Evolutionary conservation across 1,140 invertebrate species (phyloP).

Genomic region (Calliphora vicina): DNA sequence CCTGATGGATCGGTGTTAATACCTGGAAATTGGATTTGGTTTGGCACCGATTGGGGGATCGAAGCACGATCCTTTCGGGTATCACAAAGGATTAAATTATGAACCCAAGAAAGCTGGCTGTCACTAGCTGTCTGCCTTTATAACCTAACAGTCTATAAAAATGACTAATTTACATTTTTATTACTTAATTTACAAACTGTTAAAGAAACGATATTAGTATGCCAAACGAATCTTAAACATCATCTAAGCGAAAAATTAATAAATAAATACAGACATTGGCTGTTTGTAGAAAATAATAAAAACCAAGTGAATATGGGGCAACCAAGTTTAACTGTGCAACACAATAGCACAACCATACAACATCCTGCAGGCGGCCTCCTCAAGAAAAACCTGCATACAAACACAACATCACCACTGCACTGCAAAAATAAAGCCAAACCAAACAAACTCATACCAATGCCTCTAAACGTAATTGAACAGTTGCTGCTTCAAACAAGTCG

Average conservation of each 20-base stretch:
- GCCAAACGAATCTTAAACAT: not conserved
- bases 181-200: not conserved
- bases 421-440: not conserved
- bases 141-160: not conserved
- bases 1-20: no score
- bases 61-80: no score
- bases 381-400: not conserved
- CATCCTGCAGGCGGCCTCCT: not conserved
- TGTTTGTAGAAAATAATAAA: not conserved
- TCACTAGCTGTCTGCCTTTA: no score
- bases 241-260: not conserved
- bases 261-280: conserved; percentile 1
- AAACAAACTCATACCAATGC: not conserved
- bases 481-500: not conserved
- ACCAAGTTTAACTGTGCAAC: not conserved
- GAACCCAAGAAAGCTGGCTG: no score
- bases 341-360: not conserved
- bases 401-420: not conserved
- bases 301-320: not conserved
- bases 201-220: not conserved
- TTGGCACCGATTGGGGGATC: no score
- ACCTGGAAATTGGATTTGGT: no score
- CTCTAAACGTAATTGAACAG: not conserved
- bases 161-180: not conserved
- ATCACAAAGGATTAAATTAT: no score